Evolutionary conservation across 1,140 invertebrate species (phyloP), one percentile per base, ranked within the genome.

Genomic region (Drosophila tani): DNA sequence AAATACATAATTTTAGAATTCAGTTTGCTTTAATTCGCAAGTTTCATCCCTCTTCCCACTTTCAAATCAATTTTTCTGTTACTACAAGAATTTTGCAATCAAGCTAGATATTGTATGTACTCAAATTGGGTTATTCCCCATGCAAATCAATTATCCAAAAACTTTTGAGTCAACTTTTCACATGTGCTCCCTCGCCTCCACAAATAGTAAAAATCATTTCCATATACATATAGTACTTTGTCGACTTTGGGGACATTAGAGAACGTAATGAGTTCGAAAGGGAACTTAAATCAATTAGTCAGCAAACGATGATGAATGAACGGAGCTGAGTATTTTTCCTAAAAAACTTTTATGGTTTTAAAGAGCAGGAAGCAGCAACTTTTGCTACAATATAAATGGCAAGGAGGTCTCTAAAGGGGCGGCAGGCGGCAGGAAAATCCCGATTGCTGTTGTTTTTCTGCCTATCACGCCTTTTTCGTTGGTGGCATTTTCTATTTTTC

Each of bases 281-380:
- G 41, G 47, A 81, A 75, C 55, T 77, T 71, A 70, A 73, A 73
- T 71, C 66, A 75, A 81, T 76, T 76, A 57, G 74, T 62, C 49
- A 21, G 55, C 21, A 76, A 81, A 81, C 69, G 65, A 81, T 81
- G 79, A 81, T 77, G 75, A 59, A 81, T 73, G 71, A 29, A 69
- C 43, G 11, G 32, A 50, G 27, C 21, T 40, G 21, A 46, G 56
- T 47, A 35, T 47, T 60, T 81, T 66, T 50, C 53, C 45, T 43
- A 51, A 69, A 51, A 69, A 76, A 70, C 32, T 70, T 51, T 53
- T 56, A 35, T 35, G 15, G 27, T 19, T 70, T 81, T 75, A 81
- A 81, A 75, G 65, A 49, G 59, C 45, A 60, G 69, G 29, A 71
- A 73, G 67, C 14, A 59, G 69, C 14, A 59, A 45, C 27, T 58